A percentile compares a stretch with the other conserved stretches of the same genome.
Conservation (phyloP, 2,113 vertebrate genomes). For the Amazona guildingii region DNA sequence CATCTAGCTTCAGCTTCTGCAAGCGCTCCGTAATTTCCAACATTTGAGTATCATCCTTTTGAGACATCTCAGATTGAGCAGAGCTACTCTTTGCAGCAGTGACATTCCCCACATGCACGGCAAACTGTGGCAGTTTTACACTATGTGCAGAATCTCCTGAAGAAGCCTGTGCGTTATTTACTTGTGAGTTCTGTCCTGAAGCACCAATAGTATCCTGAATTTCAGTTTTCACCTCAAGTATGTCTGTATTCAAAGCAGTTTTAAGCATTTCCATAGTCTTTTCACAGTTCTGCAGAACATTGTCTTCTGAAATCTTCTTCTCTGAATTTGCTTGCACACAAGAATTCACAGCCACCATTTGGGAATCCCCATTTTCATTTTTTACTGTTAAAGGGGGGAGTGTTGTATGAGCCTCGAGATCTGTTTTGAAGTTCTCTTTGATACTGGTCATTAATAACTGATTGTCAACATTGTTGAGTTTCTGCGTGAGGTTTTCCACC, state of each 20-base stretch:
- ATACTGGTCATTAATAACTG: conserved; percentile 84
- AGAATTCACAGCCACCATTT: conserved; percentile 68
- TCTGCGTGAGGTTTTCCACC: conserved; percentile 76
- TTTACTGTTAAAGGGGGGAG: conserved; percentile 71
- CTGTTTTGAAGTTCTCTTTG: conserved; percentile 79
- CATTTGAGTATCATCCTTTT: conserved; percentile 78
- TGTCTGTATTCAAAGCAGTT: conserved; percentile 78
- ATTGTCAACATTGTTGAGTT: conserved; percentile 83
- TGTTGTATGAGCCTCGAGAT: conserved; percentile 49
- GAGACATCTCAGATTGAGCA: conserved; percentile 62
- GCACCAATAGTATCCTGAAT: conserved; percentile 51
- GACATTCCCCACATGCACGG: background rate
- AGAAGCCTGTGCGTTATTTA: conserved; percentile 52
- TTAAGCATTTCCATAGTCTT: conserved; percentile 81
- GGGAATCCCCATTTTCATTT: conserved; percentile 78
- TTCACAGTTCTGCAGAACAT: conserved; percentile 76
- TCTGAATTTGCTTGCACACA: conserved; percentile 53
- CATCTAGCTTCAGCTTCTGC: conserved; percentile 84
- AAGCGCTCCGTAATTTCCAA: conserved; percentile 85
- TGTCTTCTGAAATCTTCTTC: conserved; percentile 69
- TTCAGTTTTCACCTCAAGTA: conserved; percentile 75
- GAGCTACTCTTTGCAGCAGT: conserved; percentile 33
- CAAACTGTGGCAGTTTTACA: conserved; percentile 51
- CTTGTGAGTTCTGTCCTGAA: conserved; percentile 65
- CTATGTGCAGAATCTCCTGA: conserved; percentile 33